Base-by-base conservation (phyloP, 2,113 vertebrate genomes). In the Peromyscus maniculatus region DNA sequence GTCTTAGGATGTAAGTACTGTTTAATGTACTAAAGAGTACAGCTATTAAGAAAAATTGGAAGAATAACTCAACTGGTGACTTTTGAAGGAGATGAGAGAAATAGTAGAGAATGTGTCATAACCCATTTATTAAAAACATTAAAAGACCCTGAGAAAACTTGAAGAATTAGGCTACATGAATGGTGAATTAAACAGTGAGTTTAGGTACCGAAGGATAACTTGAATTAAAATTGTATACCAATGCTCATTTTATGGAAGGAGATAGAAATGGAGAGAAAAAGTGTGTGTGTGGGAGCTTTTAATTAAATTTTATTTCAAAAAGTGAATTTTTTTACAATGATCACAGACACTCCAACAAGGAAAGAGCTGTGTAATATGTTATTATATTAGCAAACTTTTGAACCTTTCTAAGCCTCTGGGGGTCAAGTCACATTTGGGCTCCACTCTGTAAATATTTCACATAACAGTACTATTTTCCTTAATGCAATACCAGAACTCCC, bases 361-460 rank as follows among this genome's bases (percentile, higher is more conserved):
- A 33, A 84, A 78, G 39, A 67, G 22, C 22, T 57, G 55, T 62
- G 22, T 24, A 49, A 79, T 19, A 72, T 0, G 82, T 22, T 57
- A 39, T 22, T 82, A 21, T 59, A 28, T 93, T 91, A 79, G 89
- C 77, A 66, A 89, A 91, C 82, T 80, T 95, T 80, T 93, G 67
- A 11, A 95, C 59, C 74, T 96, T 92, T 97, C 93, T 96, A 97
- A 96, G 98, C 97, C 96, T 98, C 95, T 97, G 97, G 98, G 98
- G 96, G 97, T 97, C 97, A 97, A 98, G 95, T 96, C 97, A 96
- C 92, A 97, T 97, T 98, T 98, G 97, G 97, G 97, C 92, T 98
- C 97, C 97, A 98, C 93, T 98, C 97, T 97, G 97, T 97, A 98
- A 98, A 98, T 97, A 98, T 98, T 98, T 98, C 97, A 66, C 24